Evolutionary conservation across 2,888 invertebrate genomes (phyloP), one percentile per base, ranked within the genome.

Genomic region (Lithosia quadra): DNA sequence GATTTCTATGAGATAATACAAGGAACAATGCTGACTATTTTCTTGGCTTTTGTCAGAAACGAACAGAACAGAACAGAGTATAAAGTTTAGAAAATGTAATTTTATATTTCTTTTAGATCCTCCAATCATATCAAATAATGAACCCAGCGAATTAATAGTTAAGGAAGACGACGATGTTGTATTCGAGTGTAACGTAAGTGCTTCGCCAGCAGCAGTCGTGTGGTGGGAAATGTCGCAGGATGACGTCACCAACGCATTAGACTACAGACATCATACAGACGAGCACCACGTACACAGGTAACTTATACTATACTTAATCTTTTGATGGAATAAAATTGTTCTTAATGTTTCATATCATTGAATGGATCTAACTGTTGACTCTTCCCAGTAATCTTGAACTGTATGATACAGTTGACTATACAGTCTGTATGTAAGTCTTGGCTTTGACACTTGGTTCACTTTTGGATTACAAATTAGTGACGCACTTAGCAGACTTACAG

Each of bases 221-320:
- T 81, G 75, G 4, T 94, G 94, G 94, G 90, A 91, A 58, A 80
- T 89, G 76, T 76, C 77, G 0, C 89, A 90, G 49, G 88, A 83
- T 73, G 90, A 89, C 61, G 83, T 86, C 18, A 80, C 84, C 1
- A 73, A 88, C 0, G 28, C 82, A 0, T 74, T 91, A 0, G 90
- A 88, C n/a, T 67, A 81, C 0, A 81, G 87, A 28, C 90, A 92
- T 55, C 65, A 34, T 2, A 88, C 85, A 0, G 90, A 93, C 43
- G 79, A 82, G 0, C 67, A 74, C 0, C 49, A 92, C 67, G 87
- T 85, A 1, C 90, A 88, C 57, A 83, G 84, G 94, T 91, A 80
- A 28, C 4, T 28, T n/a, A 53, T 28, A 33, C 11, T n/a, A 43
- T 28, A 43, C 7, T 43, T 18, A 18, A 7, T 7, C 43, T 43